Evolutionary conservation across 2,888 invertebrate species (phyloP), one percentile per base, ranked within the genome.

Genomic region (Cepaea hortensis): DNA sequence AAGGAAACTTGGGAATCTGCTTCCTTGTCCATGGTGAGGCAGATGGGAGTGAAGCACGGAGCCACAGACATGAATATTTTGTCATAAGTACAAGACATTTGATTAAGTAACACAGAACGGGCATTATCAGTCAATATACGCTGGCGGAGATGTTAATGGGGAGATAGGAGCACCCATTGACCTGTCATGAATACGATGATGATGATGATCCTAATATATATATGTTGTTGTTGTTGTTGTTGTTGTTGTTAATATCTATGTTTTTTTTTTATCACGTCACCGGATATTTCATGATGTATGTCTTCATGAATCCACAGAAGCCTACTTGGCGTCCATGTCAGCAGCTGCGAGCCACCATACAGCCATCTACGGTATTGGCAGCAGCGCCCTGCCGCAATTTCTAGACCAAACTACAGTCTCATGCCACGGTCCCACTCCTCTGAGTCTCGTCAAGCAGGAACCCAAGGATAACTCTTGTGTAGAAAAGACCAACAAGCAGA

Each of bases 361-460:
- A 23, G 85, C 81, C 3, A 48, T 85, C 3, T 85, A 85, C 70
- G 87, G 79, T 46, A 62, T 87, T 23, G 55, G 61, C 50, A 68
- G 65, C 23, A 50, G 7, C 18, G 50, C 65, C 13, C 18, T 87
- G 35, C 62, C 83, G 9, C 84, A 73, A 0, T 81, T 79, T 65
- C 70, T 86, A 23, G 86, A 86, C 50, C 86, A 73, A 15, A 46
- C 73, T 3, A 35, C 73, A 18, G 50, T 76, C 55, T 48, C 80
- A 35, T n/a, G 72, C 35, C 84, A 83, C 50, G 35, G 81, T 46
- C 15, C 70, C 70, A 23, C 87, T 5, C 81, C 87, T 20, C 75
- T 87, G 18, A 81, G 87, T 13, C 81, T 87, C 3, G 87, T 87
- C 75, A 87, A 87, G 35, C 87, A 87, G 46, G 87, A 87, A 48